Percentiles rank a stretch among this genome's conserved stretches.
phyloP scores from a whole-genome alignment of 2,113 vertebrate species.

The Sylvia atricapilla region DNA sequence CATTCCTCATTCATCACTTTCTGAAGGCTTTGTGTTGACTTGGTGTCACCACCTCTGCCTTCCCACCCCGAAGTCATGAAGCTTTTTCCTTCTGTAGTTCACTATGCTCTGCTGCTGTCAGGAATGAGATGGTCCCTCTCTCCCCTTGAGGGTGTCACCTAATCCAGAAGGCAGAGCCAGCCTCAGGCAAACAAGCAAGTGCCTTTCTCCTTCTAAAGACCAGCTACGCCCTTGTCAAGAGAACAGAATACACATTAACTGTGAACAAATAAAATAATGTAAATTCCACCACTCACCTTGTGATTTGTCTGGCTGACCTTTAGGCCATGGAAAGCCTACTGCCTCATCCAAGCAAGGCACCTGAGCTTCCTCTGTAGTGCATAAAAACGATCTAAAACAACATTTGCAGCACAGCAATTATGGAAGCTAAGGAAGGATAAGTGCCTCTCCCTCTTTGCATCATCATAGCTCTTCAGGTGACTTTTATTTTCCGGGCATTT shows the following conservation, averaged over 20 bases:
- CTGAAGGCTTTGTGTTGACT: neutral
- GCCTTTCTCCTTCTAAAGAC: neutral
- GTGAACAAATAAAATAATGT: constrained; percentile 6
- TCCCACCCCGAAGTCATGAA: neutral
- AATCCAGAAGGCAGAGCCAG: neutral
- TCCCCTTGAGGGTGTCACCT: neutral
- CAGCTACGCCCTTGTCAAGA: neutral
- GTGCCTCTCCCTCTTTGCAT: neutral
- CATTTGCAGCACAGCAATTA: neutral
- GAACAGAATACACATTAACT: neutral
- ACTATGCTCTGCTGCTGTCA: neutral
- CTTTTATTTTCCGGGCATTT: neutral
- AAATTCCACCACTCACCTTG: neutral
- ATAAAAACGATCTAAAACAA: neutral
- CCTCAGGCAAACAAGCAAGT: neutral
- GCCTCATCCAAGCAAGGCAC: neutral
- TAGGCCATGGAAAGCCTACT: neutral
- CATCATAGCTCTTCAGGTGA: neutral
- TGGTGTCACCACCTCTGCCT: neutral
- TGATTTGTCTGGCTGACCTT: neutral
- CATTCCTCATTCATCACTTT: neutral
- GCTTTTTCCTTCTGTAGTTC: neutral
- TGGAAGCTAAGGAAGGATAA: neutral
- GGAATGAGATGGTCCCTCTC: neutral
- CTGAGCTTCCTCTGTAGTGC: neutral